Base-by-base conservation (phyloP, 2,888 invertebrate genomes). In the Heliothis peltigera region DNA sequence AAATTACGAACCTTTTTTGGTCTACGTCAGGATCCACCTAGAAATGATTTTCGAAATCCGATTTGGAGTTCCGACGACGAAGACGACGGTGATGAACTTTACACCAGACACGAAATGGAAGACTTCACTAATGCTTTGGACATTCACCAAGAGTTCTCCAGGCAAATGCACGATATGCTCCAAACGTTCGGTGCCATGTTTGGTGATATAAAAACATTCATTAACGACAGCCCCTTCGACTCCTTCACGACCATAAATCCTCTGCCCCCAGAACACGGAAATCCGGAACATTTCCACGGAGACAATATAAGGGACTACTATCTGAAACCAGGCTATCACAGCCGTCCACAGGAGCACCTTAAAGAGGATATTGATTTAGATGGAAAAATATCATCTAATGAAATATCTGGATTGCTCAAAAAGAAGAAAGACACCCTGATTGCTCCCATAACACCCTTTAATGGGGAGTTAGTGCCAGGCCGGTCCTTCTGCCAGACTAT, bases 21-120 rank as follows among this genome's bases (percentile, higher is more conserved):
- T 25, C 44, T 93, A 35, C 79, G 79, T 25, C 82, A 84, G 51
- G 87, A 91, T 57, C 88, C 90, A 42, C 93, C 92, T 22, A 84
- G 85, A 77, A 95, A 93, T 69, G 93, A 94, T 75, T 95, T 95
- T 78, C 89, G 95, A 53, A 95, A 95, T 79, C 95, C 95, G 4
- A 93, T 95, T 76, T 94, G 95, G 94, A 91, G 89, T 57, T 90
- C 92, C 5, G 94, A 94, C 64, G 94, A 94, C 68, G 94, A 94
- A 74, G 94, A 94, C 66, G 91, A 91, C 43, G 92, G 87, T 3
- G 94, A 94, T 73, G 94, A 94, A 71, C 84, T 94, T 17, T 94
- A 92, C 70, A 83, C 89, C 10, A 89, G 89, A 72, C 85, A 90
- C 8, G 83, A 71, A 57, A 71, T 71, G 77, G 53, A 85, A 39